Conservation (phyloP, 2,888 invertebrate genomes). For the Hirtodrosophila cameraria region DNA sequence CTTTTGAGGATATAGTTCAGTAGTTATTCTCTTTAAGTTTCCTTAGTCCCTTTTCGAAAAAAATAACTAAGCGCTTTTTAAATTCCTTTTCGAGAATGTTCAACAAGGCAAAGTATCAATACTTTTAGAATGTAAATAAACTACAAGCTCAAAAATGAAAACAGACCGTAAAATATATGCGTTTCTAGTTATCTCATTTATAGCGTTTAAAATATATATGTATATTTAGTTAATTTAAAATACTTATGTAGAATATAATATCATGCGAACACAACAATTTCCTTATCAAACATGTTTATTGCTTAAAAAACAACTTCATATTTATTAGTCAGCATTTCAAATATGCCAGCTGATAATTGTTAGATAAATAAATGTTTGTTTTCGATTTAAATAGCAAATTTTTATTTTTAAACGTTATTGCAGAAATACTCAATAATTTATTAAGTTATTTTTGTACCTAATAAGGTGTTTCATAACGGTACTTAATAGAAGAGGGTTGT, state of each 20-base stretch:
- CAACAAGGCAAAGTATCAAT: constrained; percentile 30
- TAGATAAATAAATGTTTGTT: constrained; percentile 21
- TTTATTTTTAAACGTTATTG: constrained; percentile 19
- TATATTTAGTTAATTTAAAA: constrained; percentile 15
- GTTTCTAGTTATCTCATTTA: constrained; percentile 25
- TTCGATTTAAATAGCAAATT: constrained; percentile 30
- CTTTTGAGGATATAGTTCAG: too few relatives aligned
- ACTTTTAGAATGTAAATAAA: constrained; percentile 45
- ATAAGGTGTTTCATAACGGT: neutral
- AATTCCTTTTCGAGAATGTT: neutral
- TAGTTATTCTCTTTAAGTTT: too few relatives aligned
- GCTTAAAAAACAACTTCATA: too few relatives aligned
- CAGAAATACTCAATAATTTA: constrained; percentile 2
- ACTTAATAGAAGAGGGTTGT: too few relatives aligned
- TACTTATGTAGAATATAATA: constrained; percentile 1
- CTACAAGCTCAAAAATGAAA: constrained; percentile 10
- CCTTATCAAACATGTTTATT: constrained; percentile 13
- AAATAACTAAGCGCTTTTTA: too few relatives aligned
- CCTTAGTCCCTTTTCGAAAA: too few relatives aligned
- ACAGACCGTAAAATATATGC: neutral
- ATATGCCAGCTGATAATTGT: constrained; percentile 29
- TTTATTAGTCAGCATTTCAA: constrained; percentile 33
- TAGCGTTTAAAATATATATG: constrained; percentile 15
- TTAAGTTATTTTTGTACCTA: neutral
- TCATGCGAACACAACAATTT: constrained; percentile 4